Base-by-base conservation (phyloP, 1,140 invertebrate species). In the Bombus soroeensis region DNA sequence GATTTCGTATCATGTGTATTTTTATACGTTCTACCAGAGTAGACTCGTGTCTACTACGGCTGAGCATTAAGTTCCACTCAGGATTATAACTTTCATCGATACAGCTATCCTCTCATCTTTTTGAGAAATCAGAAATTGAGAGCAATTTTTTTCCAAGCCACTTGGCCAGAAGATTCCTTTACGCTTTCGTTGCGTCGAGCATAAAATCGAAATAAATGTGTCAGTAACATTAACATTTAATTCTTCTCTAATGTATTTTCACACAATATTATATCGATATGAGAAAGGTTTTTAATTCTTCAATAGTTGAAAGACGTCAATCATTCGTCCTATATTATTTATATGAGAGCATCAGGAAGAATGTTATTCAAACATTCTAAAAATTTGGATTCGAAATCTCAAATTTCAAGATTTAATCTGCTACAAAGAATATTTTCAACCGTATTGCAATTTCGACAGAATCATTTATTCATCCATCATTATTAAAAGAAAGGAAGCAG, bases 1-100 rank as follows among this genome's bases (percentile, higher is more conserved):
- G 32, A 53, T 88, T 71, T 81, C 62, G 43, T 76, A 85, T 85
- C 77, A n/a, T n/a, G 73, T 77, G 82, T 89, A 85, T 89, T 88
- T 85, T 81, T 89, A 72, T 25, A 77, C 83, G 25, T 79, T 79
- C 74, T 71, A 77, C 82, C 64, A 37, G 6, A 70, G 72, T 76
- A 76, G 81, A 75, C 18, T 39, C 57, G 72, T 82, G 39, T 82
- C 81, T 75, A 75, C 71, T 25, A 41, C n/a, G 18, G 34, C 39
- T 6, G 34, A 68, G 74, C n/a, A 77, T 83, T 68, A 76, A 76
- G 18, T 53, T 76, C 73, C 62, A 47, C 72, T 76, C 39, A 10
- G n/a, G 28, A 37, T 39, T 76, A 8, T 83, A 76, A 68, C 53
- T 22, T n/a, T 6, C 37, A 22, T 32, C 34, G 18, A 15, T 43